Conservation (phyloP, 2,113 vertebrate species). For the Colius striatus region DNA sequence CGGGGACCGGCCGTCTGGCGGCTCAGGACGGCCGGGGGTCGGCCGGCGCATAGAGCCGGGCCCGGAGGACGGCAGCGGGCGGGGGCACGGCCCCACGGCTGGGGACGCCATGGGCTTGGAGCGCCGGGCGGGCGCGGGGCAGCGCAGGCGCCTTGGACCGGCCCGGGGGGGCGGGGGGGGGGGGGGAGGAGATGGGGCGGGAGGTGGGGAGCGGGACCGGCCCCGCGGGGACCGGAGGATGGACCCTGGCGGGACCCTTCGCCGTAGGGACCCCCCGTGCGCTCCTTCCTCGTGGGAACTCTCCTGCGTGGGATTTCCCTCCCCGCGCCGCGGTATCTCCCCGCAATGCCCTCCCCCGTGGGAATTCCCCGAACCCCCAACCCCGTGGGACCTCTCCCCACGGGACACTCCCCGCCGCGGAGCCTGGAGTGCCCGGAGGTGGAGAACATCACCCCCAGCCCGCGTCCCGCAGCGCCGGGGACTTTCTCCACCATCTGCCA, state of each 20-base stretch:
- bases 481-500: not conserved
- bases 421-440: not conserved
- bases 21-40: not conserved
- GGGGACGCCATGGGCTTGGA: conserved; percentile 80
- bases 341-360: not conserved
- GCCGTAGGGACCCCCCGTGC: not conserved
- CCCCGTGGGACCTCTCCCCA: not conserved
- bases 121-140: not conserved
- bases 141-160: conserved; percentile 43
- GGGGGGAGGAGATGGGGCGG: not conserved
- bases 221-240: not conserved
- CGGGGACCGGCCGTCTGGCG: not conserved
- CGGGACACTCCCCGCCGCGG: not conserved
- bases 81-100: conserved; percentile 79
- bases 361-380: not conserved
- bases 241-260: not conserved
- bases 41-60: not conserved
- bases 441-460: not conserved
- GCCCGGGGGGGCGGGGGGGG: not conserved
- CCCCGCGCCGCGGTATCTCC: not conserved
- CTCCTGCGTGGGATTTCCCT: not conserved
- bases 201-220: not conserved
- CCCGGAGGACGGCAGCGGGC: conserved; percentile 48
- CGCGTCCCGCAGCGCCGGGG: not conserved
- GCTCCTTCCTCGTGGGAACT: not conserved